Conservation (phyloP, 2,797 vertebrate species). For the Schizopygopsis malacanthus region DNA sequence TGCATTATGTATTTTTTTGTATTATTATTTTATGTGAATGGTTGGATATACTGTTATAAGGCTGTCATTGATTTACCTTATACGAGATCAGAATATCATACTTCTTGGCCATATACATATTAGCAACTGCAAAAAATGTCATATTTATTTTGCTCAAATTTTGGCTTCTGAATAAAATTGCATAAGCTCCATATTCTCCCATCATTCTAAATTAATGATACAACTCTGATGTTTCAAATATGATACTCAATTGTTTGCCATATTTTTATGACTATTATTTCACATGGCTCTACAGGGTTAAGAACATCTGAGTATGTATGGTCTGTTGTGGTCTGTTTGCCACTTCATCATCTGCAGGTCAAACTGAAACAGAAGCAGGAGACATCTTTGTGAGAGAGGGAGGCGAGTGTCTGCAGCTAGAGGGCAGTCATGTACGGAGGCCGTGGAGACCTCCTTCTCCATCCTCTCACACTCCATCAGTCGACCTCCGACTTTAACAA, state of each 20-base stretch:
- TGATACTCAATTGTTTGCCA: too few species aligned
- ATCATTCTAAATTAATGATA: background rate
- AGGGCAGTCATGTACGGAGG: constrained; percentile 75
- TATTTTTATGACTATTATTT: background rate
- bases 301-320: background rate
- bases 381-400: background rate
- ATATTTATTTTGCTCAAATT: background rate
- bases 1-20: too few species aligned
- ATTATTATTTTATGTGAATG: background rate
- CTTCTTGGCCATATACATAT: background rate
- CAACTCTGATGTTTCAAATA: background rate
- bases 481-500: constrained; percentile 15
- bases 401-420: constrained; percentile 65
- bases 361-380: background rate
- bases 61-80: background rate
- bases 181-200: background rate
- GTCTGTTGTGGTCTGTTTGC: too few species aligned
- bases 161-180: background rate
- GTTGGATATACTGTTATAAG: background rate
- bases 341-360: background rate
- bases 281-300: background rate
- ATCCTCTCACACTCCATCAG: constrained; percentile 15
- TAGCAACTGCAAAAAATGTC: background rate
- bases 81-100: background rate
- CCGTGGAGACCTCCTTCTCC: constrained; percentile 34